Evolutionary conservation across 1,140 invertebrate species (phyloP), one percentile per base, ranked within the genome.

Genomic region (Matsumurasca onukii): DNA sequence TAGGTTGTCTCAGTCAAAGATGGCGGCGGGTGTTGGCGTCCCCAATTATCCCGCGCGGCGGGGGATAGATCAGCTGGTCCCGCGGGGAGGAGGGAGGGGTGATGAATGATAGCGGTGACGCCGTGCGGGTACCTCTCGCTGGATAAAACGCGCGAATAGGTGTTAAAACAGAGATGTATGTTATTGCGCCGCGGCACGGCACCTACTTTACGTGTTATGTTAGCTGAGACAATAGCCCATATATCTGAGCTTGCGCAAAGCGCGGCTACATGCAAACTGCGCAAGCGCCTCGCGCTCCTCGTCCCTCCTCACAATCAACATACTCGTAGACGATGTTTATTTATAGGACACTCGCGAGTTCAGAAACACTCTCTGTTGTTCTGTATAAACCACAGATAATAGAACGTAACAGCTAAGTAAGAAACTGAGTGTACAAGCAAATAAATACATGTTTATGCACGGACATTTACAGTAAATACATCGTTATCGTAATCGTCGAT

Each of bases 111-210:
- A 29, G 49, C 49, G 34, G 2, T 27, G 55, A 25, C 55, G 55
- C 25, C 34, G 34, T 59, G 55, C 30, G 55, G 55, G 55, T 29
- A 5, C 22, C 55, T 13, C 24, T 27, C 49, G 55, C 55, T 59
- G 55, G 55, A 59, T 59, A 59, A 59, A 59, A 27, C 55, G n/a
- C 55, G 24, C 13, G 25, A 3, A 22, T 22, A 59, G 55, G 55
- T 59, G 55, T 59, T 59, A 59, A 59, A 59, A 59, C 55, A 2
- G 25, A 59, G 55, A 59, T 59, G 55, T 59, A 59, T 59, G 55
- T 59, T 59, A 59, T 59, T 59, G 55, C 25, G 9, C 24, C 22
- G 2, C 25, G 55, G 55, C 55, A 27, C 55, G 25, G 55, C 55
- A 24, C 55, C 55, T 52, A 24, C 49, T 27, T 27, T 59, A 27